Evolutionary conservation across 1,140 invertebrate genomes (phyloP), one percentile per base, ranked within the genome.

Genomic region (Drosophila novamexicana): DNA sequence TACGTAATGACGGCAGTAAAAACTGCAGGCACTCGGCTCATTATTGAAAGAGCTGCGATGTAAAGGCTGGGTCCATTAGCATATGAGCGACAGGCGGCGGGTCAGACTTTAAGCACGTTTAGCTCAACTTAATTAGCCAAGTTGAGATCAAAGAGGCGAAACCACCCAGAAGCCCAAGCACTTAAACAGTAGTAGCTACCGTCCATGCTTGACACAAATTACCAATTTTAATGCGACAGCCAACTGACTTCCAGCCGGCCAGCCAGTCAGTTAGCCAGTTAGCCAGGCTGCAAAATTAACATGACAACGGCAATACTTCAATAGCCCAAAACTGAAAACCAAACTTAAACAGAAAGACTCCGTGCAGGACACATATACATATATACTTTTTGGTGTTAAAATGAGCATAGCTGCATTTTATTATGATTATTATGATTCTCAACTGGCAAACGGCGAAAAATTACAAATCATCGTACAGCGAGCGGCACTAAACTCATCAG

Each of bases 381-480:
- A 49, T 2, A 49, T 3, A 14, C 22, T 89, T 80, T 89, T 89
- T 84, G 84, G 84, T 89, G 84, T 89, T 89, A 89, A 89, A 89
- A 89, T 89, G 84, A 70, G 88, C 80, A 89, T 89, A 89, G 84
- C 84, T 81, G 84, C 80, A 77, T 89, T 89, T 89, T 89, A 89
- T 89, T 89, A 89, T 89, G 84, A 89, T 89, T 89, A 89, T 89
- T 89, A 89, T 88, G 83, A 88, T 83, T 89, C 79, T 88, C 72
- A 65, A 78, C 84, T 80, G 84, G 77, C 79, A 69, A 59, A 81
- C 73, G 66, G 68, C 71, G 58, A 79, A 78, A 88, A 78, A 80
- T 74, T 89, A 78, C 77, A 89, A 89, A 89, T 84, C 84, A 89
- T 89, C 72, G 69, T 83, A 74, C 79, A 80, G 65, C 72, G 72